phyloP scores from a whole-genome alignment of 2,797 vertebrate species.

The Anas capensis region DNA sequence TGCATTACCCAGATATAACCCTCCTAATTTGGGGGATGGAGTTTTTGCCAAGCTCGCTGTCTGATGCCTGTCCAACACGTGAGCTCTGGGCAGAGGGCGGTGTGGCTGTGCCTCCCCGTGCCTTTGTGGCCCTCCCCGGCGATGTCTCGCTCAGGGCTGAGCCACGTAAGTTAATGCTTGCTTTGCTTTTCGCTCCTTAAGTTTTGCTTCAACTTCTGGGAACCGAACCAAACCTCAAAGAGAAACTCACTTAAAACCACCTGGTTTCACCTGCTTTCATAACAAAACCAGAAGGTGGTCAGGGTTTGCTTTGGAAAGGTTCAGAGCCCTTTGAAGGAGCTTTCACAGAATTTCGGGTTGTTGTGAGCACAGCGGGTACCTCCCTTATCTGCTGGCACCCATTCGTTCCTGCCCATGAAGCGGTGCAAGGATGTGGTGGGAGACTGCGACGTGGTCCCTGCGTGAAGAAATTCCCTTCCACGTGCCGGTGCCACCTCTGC shows the following conservation, averaged over 20 bases:
- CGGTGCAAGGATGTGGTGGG: not conserved
- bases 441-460: not conserved
- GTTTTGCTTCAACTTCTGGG: constrained; percentile 21
- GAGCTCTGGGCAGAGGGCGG: not conserved
- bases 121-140: not conserved
- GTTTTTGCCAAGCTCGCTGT: not conserved
- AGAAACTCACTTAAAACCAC: constrained; percentile 34
- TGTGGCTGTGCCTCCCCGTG: not conserved
- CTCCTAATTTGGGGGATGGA: not conserved
- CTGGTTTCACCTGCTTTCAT: constrained; percentile 52
- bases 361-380: not conserved
- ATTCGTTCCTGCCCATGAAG: accelerated
- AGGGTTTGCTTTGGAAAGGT: constrained; percentile 29
- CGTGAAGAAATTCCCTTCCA: not conserved
- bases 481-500: not conserved
- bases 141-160: not conserved
- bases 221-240: constrained; percentile 43
- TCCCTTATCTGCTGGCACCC: not conserved
- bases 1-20: constrained; percentile 17
- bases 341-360: not conserved
- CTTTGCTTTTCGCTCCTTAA: not conserved
- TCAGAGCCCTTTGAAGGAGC: not conserved
- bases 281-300: not conserved
- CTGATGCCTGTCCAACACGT: not conserved
- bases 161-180: not conserved